Evolutionary conservation across 2,888 invertebrate species (phyloP), one percentile per base, ranked within the genome.

Genomic region (Tenthredo notha): DNA sequence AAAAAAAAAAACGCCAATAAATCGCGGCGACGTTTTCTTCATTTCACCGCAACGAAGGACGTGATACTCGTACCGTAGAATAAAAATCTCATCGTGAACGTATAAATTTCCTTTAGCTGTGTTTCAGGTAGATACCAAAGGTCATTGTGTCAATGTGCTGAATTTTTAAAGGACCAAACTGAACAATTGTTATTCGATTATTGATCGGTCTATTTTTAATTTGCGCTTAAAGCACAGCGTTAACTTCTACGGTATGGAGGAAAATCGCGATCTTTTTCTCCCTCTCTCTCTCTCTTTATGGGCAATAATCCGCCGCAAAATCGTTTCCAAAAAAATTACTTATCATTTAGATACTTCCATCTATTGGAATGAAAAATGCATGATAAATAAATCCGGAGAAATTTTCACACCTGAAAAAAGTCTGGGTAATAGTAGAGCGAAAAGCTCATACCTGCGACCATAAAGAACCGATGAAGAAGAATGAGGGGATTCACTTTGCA

Each of bases 141-240:
- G 72, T 72, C 72, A 43, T 67, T 33, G 29, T 18, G 18, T 10
- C n/a, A 74, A 43, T 43, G n/a, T 1, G 72, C 50, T 75, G 47
- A 75, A 75, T 50, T 50, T 50, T 29, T 25, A 18, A 47, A 25
- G 21, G 50, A 29, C 21, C 75, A 25, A 33, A 9, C 18, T 29
- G 47, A 75, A 15, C 50, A 50, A 50, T 75, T 43, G 50, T n/a
- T 77, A 54, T 29, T 29, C 29, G 50, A 33, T 18, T 77, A 77
- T 77, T 54, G 50, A 77, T 72, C 72, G n/a, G 21, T 43, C 40
- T 72, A 72, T 72, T 72, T 72, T 40, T 72, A 37, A 72, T 40
- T 15, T 33, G 25, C 29, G 29, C 33, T 18, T 3, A 7, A 40
- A 21, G 72, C 40, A 43, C n/a, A 21, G 43, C 21, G 10, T n/a